Evolutionary conservation across 2,797 vertebrate species (phyloP), one percentile per base, ranked within the genome.

Genomic region (Tamandua tetradactyla): DNA sequence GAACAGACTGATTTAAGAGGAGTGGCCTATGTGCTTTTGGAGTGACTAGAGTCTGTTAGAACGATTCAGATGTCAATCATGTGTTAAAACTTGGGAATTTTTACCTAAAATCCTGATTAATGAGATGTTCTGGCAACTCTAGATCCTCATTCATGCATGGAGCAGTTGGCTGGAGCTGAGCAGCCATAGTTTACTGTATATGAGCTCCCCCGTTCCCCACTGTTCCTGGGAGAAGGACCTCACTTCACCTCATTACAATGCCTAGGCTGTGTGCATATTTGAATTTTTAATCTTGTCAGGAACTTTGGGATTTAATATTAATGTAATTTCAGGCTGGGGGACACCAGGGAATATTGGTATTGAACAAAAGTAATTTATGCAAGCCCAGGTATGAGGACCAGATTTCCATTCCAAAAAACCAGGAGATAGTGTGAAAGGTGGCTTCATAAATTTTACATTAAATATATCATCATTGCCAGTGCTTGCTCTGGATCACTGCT

Each of bases 351-450:
- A 49, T 55, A 47, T 35, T 85, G 10, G n/a, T 35, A 32, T 66
- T 90, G 49, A 13, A 47, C 82, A 61, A 85, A 92, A 83, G n/a
- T 91, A 2, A 79, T 66, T 93, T 72, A 66, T 88, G 44, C n/a
- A n/a, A n/a, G 68, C 32, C 14, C 68, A 83, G 17, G 6, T 68
- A 62, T 47, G 42, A 93, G 37, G 80, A 89, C 64, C 35, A 74
- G 40, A 76, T 64, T 94, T 75, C 15, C 40, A 79, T 64, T 78
- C 35, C 47, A 35, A 20, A 74, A 91, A 88, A 55, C 37, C 52
- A 86, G 25, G 27, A 49, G 25, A 15, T 30, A 82, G 23, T 69
- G 72, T 64, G 4, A 61, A 47, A 47, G 22, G 23, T 15, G 22
- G 30, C 12, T 75, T 87, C 2, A 20, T 42, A 23, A 78, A 32